Evolutionary conservation across 1,140 invertebrate species (phyloP), one percentile per base, ranked within the genome.

Genomic region (Teleogryllus occipitalis): DNA sequence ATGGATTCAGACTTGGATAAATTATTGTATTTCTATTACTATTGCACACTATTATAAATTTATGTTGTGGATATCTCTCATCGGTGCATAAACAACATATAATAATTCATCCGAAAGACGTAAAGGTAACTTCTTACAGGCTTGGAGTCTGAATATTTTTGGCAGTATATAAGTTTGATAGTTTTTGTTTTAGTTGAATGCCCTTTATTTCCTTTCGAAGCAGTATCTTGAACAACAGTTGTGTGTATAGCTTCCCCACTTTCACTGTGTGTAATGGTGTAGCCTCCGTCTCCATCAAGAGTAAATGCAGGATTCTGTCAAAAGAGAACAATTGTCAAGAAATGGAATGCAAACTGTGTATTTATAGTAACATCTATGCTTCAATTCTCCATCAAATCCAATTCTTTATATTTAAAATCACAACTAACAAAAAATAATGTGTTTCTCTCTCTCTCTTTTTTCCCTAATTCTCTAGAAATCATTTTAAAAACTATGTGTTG

Each of bases 231-330:
- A 46, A 86, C 82, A 22, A 85, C 82, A n/a, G 84, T 85, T 8
- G 85, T 85, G 78, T 86, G 84, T 39, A 87, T 85, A 74, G 90
- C 82, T 80, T 90, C 87, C 0, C 90, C 90, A 7, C 87, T 85
- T 79, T 87, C 88, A 76, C 88, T 89, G 84, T 92, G 90, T 80
- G 87, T 87, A 82, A 92, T 88, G 1, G 90, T 91, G 82, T 87
- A 90, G n/a, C 90, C 90, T n/a, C 90, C 90, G 79, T 88, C 89
- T 72, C 82, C 82, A 78, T 80, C 79, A 15, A 77, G 6, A 21
- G 46, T 21, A 48, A 77, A 77, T 48, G 46, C 21, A 77, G n/a
- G 12, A 79, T 79, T 49, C 78, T 79, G 27, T 39, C 27, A 39
- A 39, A 78, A 76, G 47, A 76, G 47, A 48, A 80, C 22, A 48